Conservation (phyloP, 2,797 vertebrate genomes). For the Micrastur ruficollis region DNA sequence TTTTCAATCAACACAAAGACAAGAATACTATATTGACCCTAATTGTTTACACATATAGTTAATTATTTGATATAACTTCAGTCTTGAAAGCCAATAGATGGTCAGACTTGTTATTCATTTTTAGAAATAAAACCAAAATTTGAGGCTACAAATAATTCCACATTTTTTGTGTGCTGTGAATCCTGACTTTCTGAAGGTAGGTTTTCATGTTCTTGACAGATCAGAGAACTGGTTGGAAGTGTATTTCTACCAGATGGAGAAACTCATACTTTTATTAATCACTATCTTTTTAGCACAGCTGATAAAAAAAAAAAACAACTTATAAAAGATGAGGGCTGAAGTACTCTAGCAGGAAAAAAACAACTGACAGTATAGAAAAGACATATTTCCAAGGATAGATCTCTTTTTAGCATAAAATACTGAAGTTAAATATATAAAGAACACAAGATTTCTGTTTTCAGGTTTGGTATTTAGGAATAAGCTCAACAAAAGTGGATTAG, state of each 20-base stretch:
- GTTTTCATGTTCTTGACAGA: neutral
- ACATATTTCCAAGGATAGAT: neutral
- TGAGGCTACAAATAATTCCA: neutral
- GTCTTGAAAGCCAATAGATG: neutral
- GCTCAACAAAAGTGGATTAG: neutral
- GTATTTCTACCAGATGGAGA: neutral
- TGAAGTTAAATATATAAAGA: neutral
- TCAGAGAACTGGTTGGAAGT: neutral
- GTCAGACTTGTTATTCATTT: neutral
- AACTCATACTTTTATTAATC: neutral
- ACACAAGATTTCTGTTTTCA: neutral
- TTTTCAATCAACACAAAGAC: neutral
- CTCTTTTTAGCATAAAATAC: neutral
- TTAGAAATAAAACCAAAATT: neutral
- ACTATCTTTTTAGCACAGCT: neutral
- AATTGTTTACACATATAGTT: neutral
- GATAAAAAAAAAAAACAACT: neutral
- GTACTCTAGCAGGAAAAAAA: neutral
- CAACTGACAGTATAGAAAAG: neutral
- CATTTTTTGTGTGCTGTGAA: neutral
- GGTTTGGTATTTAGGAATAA: neutral
- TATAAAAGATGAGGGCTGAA: neutral
- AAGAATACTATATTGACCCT: neutral
- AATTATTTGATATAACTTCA: neutral
- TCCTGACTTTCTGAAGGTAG: neutral